Evolutionary conservation across 2,113 vertebrate species (phyloP).

Genomic region (Oreocharis arfaki): DNA sequence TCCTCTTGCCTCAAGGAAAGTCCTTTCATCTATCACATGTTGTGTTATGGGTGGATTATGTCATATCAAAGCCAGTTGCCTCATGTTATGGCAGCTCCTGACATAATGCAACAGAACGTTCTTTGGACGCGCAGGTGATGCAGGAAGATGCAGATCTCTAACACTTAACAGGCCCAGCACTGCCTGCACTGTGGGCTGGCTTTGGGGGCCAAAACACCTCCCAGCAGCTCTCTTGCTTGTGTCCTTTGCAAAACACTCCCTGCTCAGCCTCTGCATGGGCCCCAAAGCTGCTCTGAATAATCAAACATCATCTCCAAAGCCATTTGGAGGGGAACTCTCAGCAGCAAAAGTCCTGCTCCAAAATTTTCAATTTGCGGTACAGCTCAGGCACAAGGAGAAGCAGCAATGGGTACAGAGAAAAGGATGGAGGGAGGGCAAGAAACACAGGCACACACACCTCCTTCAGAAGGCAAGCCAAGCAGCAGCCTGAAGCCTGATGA

Average conservation of each 20-base stretch:
- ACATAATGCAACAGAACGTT: constrained; percentile 9
- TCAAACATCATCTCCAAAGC: not conserved
- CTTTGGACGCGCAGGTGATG: not conserved
- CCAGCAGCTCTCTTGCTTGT: not conserved
- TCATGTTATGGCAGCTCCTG: constrained; percentile 33
- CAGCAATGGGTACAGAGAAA: not conserved
- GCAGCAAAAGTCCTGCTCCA: not conserved
- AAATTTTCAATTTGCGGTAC: not conserved
- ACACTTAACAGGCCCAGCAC: not conserved
- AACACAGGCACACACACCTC: not conserved
- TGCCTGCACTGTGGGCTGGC: not conserved
- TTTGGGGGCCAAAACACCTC: not conserved
- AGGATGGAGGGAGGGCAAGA: not conserved
- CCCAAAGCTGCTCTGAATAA: not conserved
- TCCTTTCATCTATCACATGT: constrained; percentile 43
- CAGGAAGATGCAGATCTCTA: not conserved
- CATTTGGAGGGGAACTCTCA: not conserved
- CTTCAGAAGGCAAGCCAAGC: not conserved
- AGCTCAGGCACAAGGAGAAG: not conserved
- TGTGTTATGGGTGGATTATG: constrained; percentile 40
- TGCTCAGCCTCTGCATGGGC: not conserved
- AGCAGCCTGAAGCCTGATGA: not conserved
- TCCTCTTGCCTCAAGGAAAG: constrained; percentile 45
- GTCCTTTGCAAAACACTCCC: not conserved
- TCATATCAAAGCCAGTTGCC: constrained; percentile 55